Evolutionary conservation across 2,888 invertebrate genomes (phyloP), one percentile per base, ranked within the genome.

Genomic region (Pristionchus maxplancki): DNA sequence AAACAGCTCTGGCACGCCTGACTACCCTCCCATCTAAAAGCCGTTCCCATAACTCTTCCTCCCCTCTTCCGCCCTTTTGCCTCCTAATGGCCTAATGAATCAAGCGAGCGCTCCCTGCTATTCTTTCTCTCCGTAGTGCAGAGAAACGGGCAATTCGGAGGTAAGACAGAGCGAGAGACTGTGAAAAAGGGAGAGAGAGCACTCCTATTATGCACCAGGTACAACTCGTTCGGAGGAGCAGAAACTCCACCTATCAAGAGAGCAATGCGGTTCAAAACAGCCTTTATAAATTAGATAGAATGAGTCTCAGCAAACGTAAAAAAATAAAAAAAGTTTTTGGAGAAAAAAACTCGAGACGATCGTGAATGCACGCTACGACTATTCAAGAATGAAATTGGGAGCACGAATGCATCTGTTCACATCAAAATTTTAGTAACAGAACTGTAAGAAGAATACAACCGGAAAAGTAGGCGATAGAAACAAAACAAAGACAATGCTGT

Each of bases 41-140:
- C 44, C 44, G 78, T 78, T 78, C 78, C 44, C 78, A 78, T 78
- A 78, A 78, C 78, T 78, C 44, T 78, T 48, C 78, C 67, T 34
- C 67, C 15, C 24, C 44, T n/a, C 71, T 31, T 1, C 17, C 4
- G 20, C 71, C 17, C 37, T 37, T 3, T 17, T 11, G 17, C 37
- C 78, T 50, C 78, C 48, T 78, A 78, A 78, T 78, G 44, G 44
- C 28, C 78, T 78, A 78, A 78, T 78, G 44, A 78, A 78, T 78
- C 78, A 78, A 78, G 44, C 6, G 71, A 24, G 78, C n/a, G 24
- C 78, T 11, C 37, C 15, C 48, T 40, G 71, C 78, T 78, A 48
- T 78, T 48, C 44, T 78, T 78, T 78, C 78, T 44, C 40, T n/a
- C 74, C 34, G 13, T 20, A 58, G 58, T 58, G 58, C 58, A 58